These are phyloP conservation scores for Sorex fumeus DNA, from an alignment of 2,113 vertebrate genomes.

Conservation along the genomic window DNA sequence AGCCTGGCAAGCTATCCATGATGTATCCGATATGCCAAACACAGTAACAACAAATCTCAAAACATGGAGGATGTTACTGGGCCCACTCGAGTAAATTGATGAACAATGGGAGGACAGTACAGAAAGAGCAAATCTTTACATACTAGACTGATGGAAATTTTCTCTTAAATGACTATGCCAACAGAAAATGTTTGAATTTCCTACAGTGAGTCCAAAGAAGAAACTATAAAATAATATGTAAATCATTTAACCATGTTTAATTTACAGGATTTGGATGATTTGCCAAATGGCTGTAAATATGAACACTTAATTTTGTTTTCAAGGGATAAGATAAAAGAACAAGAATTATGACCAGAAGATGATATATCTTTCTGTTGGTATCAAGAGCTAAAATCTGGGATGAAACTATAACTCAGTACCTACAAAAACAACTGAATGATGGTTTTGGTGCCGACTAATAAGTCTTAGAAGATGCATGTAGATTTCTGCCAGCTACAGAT, in stretches of 20 bases:
- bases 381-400: neutral
- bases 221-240: neutral
- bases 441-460: neutral
- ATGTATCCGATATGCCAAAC: too few relatives aligned
- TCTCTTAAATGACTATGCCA: neutral
- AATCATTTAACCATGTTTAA: constrained; percentile 29
- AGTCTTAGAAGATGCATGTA: neutral
- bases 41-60: too few relatives aligned
- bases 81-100: too few relatives aligned
- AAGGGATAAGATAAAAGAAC: neutral
- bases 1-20: too few relatives aligned
- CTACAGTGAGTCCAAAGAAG: constrained; percentile 30
- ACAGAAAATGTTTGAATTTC: constrained; percentile 38
- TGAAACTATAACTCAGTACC: constrained; percentile 10
- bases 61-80: too few relatives aligned
- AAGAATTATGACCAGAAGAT: neutral
- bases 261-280: constrained; percentile 4
- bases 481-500: neutral
- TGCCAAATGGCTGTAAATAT: neutral
- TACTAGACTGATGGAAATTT: neutral
- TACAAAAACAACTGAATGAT: neutral
- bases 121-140: constrained; percentile 23
- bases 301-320: neutral
- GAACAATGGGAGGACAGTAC: too few relatives aligned
- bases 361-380: neutral